Conservation (phyloP, 2,888 invertebrate genomes). For the Xestia rhomboidea region DNA sequence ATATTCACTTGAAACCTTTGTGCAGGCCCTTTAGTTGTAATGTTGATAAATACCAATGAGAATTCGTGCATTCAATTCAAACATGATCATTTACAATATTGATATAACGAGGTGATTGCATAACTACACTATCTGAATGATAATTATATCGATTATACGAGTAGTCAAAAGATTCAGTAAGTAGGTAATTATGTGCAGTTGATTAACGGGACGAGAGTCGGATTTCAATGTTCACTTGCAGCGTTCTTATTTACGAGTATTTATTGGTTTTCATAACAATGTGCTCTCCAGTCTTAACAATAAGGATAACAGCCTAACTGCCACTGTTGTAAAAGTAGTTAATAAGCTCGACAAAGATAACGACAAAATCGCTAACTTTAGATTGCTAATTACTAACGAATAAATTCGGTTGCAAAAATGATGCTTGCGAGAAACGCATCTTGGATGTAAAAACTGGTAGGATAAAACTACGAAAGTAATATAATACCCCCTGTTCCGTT, state of each 20-base stretch:
- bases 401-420: too few relatives aligned
- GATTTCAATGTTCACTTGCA: not conserved
- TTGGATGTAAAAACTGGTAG: too few relatives aligned
- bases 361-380: too few relatives aligned
- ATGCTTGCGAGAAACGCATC: too few relatives aligned
- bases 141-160: not conserved
- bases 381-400: too few relatives aligned
- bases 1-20: slow-evolving; percentile 53
- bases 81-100: slow-evolving; percentile 20
- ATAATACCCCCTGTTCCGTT: not conserved
- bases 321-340: not conserved
- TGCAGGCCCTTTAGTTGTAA: slow-evolving; percentile 48
- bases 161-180: not conserved
- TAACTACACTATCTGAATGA: not conserved
- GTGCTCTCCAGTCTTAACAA: not conserved
- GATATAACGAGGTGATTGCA: slow-evolving; percentile 4
- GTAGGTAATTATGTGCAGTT: not conserved
- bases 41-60: slow-evolving; percentile 48
- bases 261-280: not conserved
- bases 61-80: slow-evolving; percentile 52
- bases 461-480: not conserved
- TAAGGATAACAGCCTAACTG: not conserved
- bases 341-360: too few relatives aligned
- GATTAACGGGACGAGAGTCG: not conserved
- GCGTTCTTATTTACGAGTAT: not conserved